These are phyloP conservation scores for Physella acuta DNA, from an alignment of 1,140 invertebrate species.

Conservation along the genomic window DNA sequence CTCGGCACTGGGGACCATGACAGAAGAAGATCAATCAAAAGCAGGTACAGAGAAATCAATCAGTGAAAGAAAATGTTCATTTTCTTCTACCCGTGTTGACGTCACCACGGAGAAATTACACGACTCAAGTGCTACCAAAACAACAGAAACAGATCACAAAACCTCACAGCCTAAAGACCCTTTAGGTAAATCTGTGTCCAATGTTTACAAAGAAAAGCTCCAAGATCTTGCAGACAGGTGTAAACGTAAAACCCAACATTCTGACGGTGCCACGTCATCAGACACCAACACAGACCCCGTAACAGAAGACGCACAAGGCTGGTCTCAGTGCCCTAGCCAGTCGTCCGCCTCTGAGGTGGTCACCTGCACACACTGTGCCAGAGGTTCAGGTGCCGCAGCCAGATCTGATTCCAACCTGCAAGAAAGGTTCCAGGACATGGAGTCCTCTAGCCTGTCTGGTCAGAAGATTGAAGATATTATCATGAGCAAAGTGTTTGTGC, in stretches of 20 bases:
- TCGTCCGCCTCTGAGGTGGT: constrained; percentile 7
- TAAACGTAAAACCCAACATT: not conserved
- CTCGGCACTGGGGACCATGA: not conserved
- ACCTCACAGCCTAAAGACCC: not conserved
- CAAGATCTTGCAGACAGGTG: not conserved
- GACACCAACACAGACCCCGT: constrained; percentile 12
- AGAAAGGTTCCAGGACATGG: constrained; percentile 11
- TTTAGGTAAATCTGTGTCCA: not conserved
- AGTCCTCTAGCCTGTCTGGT: not conserved
- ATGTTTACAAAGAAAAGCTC: not conserved
- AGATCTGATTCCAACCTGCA: constrained; percentile 1
- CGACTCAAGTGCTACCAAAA: not conserved
- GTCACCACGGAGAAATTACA: not conserved
- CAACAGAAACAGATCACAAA: not conserved
- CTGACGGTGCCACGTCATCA: not conserved
- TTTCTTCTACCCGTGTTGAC: not conserved
- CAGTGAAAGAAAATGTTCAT: not conserved
- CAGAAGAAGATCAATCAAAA: not conserved
- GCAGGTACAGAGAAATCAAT: not conserved
- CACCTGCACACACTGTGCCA: not conserved
- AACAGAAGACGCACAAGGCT: not conserved
- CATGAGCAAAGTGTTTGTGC: constrained; percentile 26
- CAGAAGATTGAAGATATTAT: constrained; percentile 22
- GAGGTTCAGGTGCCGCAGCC: not conserved
- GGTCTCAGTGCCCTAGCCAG: not conserved